phyloP scores from a whole-genome alignment of 2,888 invertebrate genomes.

The Drosophila eohydei region DNA sequence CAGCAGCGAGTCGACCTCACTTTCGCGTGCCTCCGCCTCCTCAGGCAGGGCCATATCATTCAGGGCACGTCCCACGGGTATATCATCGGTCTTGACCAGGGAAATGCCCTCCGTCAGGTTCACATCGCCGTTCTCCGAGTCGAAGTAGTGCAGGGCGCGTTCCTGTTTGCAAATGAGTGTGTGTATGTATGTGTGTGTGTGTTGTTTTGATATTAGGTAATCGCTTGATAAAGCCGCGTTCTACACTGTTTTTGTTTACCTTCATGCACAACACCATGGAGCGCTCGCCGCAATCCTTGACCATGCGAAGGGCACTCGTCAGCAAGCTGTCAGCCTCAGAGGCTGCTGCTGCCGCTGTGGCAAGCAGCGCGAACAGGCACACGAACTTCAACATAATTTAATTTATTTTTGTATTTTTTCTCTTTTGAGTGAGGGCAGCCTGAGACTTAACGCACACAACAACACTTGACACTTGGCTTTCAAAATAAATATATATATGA shows the following conservation, averaged over 20 bases:
- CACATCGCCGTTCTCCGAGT: conserved; percentile 87
- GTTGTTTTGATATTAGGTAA: conserved; percentile 20
- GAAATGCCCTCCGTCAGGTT: conserved; percentile 88
- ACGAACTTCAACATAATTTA: conserved; percentile 86
- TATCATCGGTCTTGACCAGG: conserved; percentile 86
- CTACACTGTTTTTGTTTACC: conserved; percentile 85
- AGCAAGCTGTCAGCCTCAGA: conserved; percentile 86
- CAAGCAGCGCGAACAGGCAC: conserved; percentile 85
- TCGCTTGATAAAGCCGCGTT: conserved; percentile 2
- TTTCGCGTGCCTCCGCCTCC: conserved; percentile 90
- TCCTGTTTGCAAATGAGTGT: conserved; percentile 86
- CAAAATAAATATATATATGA: no score
- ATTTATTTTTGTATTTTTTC: background rate
- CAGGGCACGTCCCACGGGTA: conserved; percentile 86
- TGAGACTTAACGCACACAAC: conserved; percentile 25
- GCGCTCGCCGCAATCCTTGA: conserved; percentile 89
- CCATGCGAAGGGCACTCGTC: conserved; percentile 88
- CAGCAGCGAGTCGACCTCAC: conserved; percentile 90
- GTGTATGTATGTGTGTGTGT: background rate
- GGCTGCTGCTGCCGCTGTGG: conserved; percentile 85
- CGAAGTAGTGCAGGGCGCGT: conserved; percentile 89
- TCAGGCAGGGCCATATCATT: conserved; percentile 89
- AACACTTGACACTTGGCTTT: conserved; percentile 61
- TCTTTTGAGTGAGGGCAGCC: background rate
- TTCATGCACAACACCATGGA: conserved; percentile 90